These are phyloP conservation scores for Botia kubotai DNA, from an alignment of 2,797 vertebrate species.

Conservation along the genomic window DNA sequence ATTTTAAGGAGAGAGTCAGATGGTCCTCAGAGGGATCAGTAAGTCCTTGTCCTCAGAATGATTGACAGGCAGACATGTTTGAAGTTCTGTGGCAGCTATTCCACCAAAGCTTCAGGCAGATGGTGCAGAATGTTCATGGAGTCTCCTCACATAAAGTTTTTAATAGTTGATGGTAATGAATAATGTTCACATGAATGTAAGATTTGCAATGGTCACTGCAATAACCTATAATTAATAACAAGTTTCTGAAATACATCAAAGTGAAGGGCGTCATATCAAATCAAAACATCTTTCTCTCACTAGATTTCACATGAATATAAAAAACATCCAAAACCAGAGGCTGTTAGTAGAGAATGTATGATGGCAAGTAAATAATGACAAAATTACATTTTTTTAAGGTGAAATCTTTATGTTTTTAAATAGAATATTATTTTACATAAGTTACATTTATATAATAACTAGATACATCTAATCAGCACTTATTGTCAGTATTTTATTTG, in stretches of 20 bases:
- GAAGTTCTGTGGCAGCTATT: slow-evolving; percentile 23
- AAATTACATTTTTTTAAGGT: too few species aligned
- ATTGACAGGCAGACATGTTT: slow-evolving; percentile 38
- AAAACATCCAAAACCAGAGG: background rate
- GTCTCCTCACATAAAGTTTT: slow-evolving; percentile 48
- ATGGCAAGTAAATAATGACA: too few species aligned
- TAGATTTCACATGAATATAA: background rate
- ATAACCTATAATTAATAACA: background rate
- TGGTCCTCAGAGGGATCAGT: slow-evolving; percentile 10
- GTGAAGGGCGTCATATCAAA: background rate
- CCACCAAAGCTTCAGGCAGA: slow-evolving; percentile 29
- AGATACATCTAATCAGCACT: too few species aligned
- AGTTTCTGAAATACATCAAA: slow-evolving; percentile 22
- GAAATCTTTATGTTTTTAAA: too few species aligned
- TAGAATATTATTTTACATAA: too few species aligned
- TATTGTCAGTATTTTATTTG: background rate
- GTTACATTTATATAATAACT: too few species aligned
- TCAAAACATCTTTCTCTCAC: background rate
- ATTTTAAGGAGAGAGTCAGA: slow-evolving; percentile 19
- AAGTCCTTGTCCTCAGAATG: slow-evolving; percentile 8
- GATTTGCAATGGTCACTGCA: slow-evolving; percentile 15
- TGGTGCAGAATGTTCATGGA: slow-evolving; percentile 8
- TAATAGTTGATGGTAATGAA: slow-evolving; percentile 29
- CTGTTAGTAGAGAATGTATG: background rate
- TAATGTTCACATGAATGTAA: slow-evolving; percentile 27